Evolutionary conservation across 1,140 invertebrate genomes (phyloP).

Genomic region (Ectropis grisescens): DNA sequence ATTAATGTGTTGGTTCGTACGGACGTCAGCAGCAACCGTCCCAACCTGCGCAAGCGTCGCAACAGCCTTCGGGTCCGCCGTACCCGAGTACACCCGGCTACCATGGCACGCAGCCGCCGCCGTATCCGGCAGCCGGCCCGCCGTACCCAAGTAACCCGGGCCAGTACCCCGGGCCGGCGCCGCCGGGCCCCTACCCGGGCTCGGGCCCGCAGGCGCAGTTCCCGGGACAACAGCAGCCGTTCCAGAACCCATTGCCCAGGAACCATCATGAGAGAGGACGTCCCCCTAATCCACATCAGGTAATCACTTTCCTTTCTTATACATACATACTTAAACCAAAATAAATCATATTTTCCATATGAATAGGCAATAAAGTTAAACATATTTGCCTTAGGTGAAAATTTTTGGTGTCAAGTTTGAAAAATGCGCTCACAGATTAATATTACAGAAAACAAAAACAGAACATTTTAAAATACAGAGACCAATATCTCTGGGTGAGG

Average conservation of each 20-base stretch:
- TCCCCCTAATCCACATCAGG: conserved; percentile 61
- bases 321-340: conserved; percentile 1
- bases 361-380: too few relatives aligned
- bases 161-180: conserved; percentile 29
- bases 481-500: too few relatives aligned
- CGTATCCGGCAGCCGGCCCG: conserved; percentile 54
- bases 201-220: conserved; percentile 45
- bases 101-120: conserved; percentile 68
- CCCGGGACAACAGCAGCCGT: conserved; percentile 50
- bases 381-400: too few relatives aligned
- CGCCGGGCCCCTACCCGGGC: too few relatives aligned
- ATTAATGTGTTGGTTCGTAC: conserved; percentile 70
- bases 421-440: too few relatives aligned
- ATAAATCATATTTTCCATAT: too few relatives aligned
- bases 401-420: too few relatives aligned
- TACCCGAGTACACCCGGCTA: conserved; percentile 65
- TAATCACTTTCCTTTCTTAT: conserved; percentile 13
- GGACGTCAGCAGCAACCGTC: conserved; percentile 69
- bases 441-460: too few relatives aligned
- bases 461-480: too few relatives aligned
- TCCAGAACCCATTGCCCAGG: conserved; percentile 51
- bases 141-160: conserved; percentile 63
- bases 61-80: conserved; percentile 66
- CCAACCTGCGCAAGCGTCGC: conserved; percentile 72
- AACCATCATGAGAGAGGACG: conserved; percentile 59